Conservation (phyloP, 2,888 invertebrate species). For the Sphaerophoria rueppellii region DNA sequence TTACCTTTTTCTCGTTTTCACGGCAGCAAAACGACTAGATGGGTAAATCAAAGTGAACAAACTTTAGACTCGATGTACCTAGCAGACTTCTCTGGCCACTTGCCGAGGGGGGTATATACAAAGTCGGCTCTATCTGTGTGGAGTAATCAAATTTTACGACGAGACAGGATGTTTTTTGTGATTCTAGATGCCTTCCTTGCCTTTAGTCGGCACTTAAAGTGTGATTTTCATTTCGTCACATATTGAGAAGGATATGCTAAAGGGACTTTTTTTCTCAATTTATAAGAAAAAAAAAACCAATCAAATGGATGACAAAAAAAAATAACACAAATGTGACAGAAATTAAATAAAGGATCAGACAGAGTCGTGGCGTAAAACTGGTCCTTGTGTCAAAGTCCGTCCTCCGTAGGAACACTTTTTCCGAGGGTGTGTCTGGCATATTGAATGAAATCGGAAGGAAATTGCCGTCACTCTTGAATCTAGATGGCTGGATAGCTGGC, state of each 20-base stretch:
- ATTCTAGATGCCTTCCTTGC: constrained; percentile 10
- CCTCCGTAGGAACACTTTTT: not conserved
- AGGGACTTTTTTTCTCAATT: constrained; percentile 48
- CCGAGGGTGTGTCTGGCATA: constrained; percentile 49
- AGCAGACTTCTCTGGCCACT: constrained; percentile 48
- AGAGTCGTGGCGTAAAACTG: constrained; percentile 52
- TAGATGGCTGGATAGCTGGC: constrained; percentile 50
- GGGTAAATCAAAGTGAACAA: constrained; percentile 42
- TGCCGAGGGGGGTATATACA: constrained; percentile 16
- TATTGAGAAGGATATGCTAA: constrained; percentile 60
- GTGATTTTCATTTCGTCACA: constrained; percentile 70
- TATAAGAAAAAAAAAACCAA: constrained; percentile 32
- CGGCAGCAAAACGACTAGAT: constrained; percentile 18
- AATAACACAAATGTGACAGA: constrained; percentile 33
- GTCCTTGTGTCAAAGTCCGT: constrained; percentile 42
- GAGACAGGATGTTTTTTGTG: constrained; percentile 63
- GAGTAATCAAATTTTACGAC: constrained; percentile 71
- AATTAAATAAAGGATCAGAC: constrained; percentile 67
- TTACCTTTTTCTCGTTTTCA: constrained; percentile 11
- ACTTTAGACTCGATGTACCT: not conserved
- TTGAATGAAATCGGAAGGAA: constrained; percentile 64
- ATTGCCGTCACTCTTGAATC: constrained; percentile 55
- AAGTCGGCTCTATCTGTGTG: constrained; percentile 34
- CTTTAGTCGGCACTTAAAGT: constrained; percentile 53
- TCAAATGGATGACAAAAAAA: constrained; percentile 1